phyloP scores from a whole-genome alignment of 2,888 invertebrate genomes.

The Vandiemenella viatica region DNA sequence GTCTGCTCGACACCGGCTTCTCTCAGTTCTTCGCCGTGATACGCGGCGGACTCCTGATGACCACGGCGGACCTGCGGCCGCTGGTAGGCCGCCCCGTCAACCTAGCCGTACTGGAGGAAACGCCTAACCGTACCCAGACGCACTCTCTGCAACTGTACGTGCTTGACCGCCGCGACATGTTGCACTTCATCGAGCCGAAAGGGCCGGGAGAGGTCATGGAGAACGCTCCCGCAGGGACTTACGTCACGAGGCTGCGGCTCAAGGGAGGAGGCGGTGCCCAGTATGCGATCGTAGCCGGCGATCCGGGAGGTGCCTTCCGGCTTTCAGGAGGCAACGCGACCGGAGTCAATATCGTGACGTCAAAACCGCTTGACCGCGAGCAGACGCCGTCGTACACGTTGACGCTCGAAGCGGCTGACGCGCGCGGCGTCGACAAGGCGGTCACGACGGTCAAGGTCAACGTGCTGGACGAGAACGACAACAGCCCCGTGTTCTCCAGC shows the following conservation, averaged over 20 bases:
- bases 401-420: constrained; percentile 64
- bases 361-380: constrained; percentile 66
- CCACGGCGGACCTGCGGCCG: constrained; percentile 69
- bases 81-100: constrained; percentile 67
- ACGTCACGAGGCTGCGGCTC: constrained; percentile 53
- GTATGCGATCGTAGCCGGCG: constrained; percentile 66
- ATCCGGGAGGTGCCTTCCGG: constrained; percentile 57
- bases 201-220: constrained; percentile 55
- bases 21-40: constrained; percentile 76
- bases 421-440: constrained; percentile 64
- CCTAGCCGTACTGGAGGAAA: constrained; percentile 65
- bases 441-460: constrained; percentile 60
- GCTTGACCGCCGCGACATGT: constrained; percentile 65
- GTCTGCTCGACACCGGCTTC: constrained; percentile 61
- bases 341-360: constrained; percentile 61
- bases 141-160: constrained; percentile 70
- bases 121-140: constrained; percentile 61
- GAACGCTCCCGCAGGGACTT: constrained; percentile 57
- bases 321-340: constrained; percentile 33
- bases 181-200: constrained; percentile 52
- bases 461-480: constrained; percentile 81
- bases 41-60: constrained; percentile 79
- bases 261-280: constrained; percentile 44
- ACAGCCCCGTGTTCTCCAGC: constrained; percentile 70
- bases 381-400: constrained; percentile 52